Conservation (phyloP, 2,888 invertebrate species). For the Philereme transversata region DNA sequence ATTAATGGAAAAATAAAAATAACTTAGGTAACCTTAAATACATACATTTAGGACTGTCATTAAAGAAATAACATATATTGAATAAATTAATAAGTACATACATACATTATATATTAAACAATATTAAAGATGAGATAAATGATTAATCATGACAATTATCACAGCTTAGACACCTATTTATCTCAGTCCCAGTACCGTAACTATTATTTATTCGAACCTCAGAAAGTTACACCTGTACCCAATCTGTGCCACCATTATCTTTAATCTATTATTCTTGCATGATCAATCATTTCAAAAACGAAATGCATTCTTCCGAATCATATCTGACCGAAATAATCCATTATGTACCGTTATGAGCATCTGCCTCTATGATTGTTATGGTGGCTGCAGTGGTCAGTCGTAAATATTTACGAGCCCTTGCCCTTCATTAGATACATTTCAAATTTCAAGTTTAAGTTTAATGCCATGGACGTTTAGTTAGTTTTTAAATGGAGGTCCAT, state of each 20-base stretch:
- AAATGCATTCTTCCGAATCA: conserved; percentile 21
- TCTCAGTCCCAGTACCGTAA: no score
- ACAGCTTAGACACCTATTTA: no score
- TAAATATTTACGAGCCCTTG: conserved; percentile 32
- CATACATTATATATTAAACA: no score
- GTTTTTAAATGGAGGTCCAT: no score
- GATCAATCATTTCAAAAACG: conserved; percentile 13
- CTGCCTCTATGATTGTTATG: conserved; percentile 14
- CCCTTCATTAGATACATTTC: conserved; percentile 30
- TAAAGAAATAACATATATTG: no score
- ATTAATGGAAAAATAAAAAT: no score
- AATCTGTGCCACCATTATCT: neutral
- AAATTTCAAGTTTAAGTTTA: conserved; percentile 32
- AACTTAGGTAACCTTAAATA: no score
- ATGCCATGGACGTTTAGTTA: conserved; percentile 13
- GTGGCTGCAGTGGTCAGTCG: conserved; percentile 27
- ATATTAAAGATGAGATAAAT: no score
- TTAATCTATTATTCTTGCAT: neutral
- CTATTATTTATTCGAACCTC: neutral
- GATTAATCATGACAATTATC: no score
- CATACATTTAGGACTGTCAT: no score
- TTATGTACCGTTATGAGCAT: conserved; percentile 17
- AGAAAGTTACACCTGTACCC: neutral
- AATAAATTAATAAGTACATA: no score
- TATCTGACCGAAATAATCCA: conserved; percentile 19